These are phyloP conservation scores for Theretra japonica DNA, from an alignment of 2,888 invertebrate species.

Conservation along the genomic window DNA sequence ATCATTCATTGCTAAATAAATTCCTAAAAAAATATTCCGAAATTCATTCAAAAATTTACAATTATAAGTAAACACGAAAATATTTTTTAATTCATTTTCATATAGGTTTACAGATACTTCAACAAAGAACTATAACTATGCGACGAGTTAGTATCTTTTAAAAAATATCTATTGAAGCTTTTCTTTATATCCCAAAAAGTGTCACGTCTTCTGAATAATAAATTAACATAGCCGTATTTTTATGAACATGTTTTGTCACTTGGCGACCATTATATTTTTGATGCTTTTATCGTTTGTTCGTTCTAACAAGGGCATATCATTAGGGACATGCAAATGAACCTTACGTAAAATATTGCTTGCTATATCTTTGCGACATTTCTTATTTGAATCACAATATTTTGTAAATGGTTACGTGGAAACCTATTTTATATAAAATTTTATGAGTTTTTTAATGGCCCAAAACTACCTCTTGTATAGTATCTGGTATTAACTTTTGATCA, in stretches of 20 bases:
- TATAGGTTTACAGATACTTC: too few relatives aligned
- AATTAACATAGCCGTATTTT: conserved; percentile 37
- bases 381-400: neutral
- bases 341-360: conserved; percentile 10
- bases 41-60: too few relatives aligned
- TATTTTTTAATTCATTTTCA: too few relatives aligned
- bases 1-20: too few relatives aligned
- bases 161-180: neutral
- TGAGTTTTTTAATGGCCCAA: too few relatives aligned
- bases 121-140: too few relatives aligned
- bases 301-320: conserved; percentile 3
- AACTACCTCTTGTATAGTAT: too few relatives aligned
- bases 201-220: neutral
- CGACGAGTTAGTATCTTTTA: too few relatives aligned
- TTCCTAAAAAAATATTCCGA: too few relatives aligned
- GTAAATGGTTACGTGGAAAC: neutral
- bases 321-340: conserved; percentile 18
- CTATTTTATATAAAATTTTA: neutral
- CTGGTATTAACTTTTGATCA: too few relatives aligned
- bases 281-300: conserved; percentile 9
- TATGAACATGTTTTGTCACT: conserved; percentile 34
- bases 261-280: conserved; percentile 8
- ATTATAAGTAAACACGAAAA: too few relatives aligned
- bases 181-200: neutral
- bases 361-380: neutral